Conservation (phyloP, 2,113 vertebrate species). For the Engraulis encrasicolus region DNA sequence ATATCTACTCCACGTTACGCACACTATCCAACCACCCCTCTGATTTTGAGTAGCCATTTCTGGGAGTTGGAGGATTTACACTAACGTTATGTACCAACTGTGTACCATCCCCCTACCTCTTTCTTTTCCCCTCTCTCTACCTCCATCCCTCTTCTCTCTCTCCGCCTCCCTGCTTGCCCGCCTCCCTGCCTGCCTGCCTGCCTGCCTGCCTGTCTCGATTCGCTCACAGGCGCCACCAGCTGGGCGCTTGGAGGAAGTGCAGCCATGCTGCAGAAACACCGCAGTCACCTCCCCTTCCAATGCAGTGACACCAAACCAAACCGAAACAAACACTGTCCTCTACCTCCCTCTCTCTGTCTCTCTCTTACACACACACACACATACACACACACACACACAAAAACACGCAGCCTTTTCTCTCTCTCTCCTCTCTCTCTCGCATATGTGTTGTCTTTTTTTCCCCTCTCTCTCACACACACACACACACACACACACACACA, state of each 20-base stretch:
- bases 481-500: too few species aligned
- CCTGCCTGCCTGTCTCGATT: too few species aligned
- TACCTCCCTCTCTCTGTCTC: slow-evolving; percentile 23
- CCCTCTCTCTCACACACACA: too few species aligned
- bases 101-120: background rate
- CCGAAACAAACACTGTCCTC: too few species aligned
- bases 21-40: background rate
- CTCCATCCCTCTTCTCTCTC: slow-evolving; percentile 20
- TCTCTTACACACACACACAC: too few species aligned
- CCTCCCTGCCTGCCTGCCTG: too few species aligned
- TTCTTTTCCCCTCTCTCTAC: slow-evolving; percentile 15
- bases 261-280: slow-evolving; percentile 59
- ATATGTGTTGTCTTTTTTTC: too few species aligned
- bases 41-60: background rate
- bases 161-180: too few species aligned
- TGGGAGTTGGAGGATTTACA: background rate
- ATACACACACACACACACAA: too few species aligned
- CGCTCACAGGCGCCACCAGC: slow-evolving; percentile 67
- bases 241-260: slow-evolving; percentile 65
- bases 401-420: too few species aligned
- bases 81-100: background rate
- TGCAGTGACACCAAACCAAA: slow-evolving; percentile 67
- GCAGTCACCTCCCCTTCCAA: slow-evolving; percentile 73
- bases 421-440: too few species aligned
- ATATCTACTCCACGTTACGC: too few species aligned